Conservation (phyloP, 2,113 vertebrate species). For the Glaucomys volans region DNA sequence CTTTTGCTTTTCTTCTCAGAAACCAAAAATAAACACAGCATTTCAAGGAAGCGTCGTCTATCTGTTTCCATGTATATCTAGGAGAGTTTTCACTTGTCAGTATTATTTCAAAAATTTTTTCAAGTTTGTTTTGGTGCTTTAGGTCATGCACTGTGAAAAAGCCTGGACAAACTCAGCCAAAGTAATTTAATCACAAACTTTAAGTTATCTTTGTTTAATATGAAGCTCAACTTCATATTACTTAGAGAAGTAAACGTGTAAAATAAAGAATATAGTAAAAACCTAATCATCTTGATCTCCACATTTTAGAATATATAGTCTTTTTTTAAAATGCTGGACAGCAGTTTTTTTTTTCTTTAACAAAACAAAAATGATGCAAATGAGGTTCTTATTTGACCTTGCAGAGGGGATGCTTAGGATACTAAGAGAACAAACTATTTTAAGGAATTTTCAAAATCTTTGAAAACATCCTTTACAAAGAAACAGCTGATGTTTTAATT, state of each 20-base stretch:
- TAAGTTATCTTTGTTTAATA: not conserved
- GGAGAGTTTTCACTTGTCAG: not conserved
- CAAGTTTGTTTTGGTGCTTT: not conserved
- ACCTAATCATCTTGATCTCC: not conserved
- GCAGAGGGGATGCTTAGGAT: not conserved
- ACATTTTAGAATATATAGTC: not conserved
- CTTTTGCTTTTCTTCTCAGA: constrained; percentile 26
- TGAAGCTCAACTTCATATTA: not conserved
- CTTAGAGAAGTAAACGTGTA: not conserved
- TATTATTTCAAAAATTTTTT: not conserved
- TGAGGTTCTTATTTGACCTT: not conserved
- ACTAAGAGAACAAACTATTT: not conserved
- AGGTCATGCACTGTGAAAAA: not conserved
- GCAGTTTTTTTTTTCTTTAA: not conserved
- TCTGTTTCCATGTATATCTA: not conserved
- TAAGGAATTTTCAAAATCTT: constrained; percentile 37
- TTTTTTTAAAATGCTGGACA: not conserved
- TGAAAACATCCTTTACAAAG: not conserved
- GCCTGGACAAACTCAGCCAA: not conserved
- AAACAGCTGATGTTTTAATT: not conserved
- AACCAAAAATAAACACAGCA: not conserved
- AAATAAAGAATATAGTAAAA: not conserved
- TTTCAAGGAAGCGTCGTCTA: not conserved
- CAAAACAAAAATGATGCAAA: constrained; percentile 16
- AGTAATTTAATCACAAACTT: not conserved